Percentiles rank a stretch among this genome's conserved stretches.
These are phyloP conservation scores for Aporrectodea caliginosa DNA, from an alignment of 1,140 invertebrate genomes.

Conservation along the genomic window DNA sequence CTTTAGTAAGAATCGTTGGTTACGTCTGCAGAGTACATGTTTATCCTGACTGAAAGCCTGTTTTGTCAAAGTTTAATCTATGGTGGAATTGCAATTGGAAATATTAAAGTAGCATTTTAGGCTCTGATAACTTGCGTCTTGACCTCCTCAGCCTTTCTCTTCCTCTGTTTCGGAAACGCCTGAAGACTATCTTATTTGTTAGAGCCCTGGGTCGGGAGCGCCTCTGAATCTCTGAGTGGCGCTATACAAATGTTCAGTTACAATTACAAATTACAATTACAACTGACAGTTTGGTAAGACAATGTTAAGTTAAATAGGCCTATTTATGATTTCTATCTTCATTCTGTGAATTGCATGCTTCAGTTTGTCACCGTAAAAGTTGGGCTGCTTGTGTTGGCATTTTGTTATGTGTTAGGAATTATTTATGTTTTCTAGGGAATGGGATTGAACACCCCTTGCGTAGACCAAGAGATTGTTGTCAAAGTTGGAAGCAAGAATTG, in stretches of 20 bases:
- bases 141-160: no score
- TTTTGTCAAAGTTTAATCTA: background rate
- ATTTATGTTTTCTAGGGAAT: background rate
- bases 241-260: no score
- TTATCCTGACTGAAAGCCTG: background rate
- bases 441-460: background rate
- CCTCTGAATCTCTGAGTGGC: no score
- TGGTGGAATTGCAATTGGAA: background rate
- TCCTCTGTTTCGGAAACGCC: no score
- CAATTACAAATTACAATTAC: no score
- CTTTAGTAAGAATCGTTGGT: background rate
- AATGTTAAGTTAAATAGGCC: no score
- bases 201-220: no score
- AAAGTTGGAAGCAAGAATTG: background rate
- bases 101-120: background rate
- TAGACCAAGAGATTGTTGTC: background rate
- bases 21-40: background rate
- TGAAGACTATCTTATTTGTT: no score
- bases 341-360: background rate
- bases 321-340: background rate
- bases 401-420: background rate
- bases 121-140: no score
- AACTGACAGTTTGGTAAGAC: no score
- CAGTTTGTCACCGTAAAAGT: background rate
- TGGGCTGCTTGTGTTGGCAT: background rate